Evolutionary conservation across 2,888 invertebrate species (phyloP).

Genomic region (Heliothis peltigera): DNA sequence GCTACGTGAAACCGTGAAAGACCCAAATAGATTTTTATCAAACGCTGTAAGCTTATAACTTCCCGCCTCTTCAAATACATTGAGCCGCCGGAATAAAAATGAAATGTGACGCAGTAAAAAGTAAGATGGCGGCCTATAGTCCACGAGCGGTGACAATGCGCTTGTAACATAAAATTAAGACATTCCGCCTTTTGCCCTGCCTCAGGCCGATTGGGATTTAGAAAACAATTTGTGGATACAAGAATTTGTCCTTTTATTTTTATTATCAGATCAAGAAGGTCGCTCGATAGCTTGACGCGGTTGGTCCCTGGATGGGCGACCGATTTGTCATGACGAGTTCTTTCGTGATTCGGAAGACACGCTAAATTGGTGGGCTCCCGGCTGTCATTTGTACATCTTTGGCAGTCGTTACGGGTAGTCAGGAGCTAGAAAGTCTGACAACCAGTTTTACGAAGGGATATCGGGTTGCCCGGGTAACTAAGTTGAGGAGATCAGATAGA

Average conservation of each 20-base stretch:
- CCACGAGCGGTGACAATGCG: constrained; percentile 61
- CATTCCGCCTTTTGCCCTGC: constrained; percentile 40
- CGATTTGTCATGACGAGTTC: no score
- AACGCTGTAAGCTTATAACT: constrained; percentile 46
- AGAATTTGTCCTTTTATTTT: constrained; percentile 25
- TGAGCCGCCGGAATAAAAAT: constrained; percentile 78
- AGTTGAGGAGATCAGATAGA: no score
- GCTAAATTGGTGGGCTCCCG: no score
- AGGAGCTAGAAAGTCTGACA: no score
- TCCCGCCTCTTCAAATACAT: constrained; percentile 50
- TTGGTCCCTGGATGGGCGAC: no score
- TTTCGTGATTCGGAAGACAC: no score
- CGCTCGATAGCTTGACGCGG: no score
- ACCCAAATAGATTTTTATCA: not conserved
- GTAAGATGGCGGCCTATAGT: constrained; percentile 72
- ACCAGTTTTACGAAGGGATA: no score
- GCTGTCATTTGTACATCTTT: no score
- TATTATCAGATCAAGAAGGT: not conserved
- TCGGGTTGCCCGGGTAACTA: no score
- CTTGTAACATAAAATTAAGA: constrained; percentile 52
- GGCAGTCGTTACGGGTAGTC: no score
- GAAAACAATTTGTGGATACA: constrained; percentile 28
- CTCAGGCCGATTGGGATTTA: constrained; percentile 28
- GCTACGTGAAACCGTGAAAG: no score
- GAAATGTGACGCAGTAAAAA: constrained; percentile 81